Evolutionary conservation across 1,140 invertebrate genomes (phyloP).

Genomic region (Bombus picipes): DNA sequence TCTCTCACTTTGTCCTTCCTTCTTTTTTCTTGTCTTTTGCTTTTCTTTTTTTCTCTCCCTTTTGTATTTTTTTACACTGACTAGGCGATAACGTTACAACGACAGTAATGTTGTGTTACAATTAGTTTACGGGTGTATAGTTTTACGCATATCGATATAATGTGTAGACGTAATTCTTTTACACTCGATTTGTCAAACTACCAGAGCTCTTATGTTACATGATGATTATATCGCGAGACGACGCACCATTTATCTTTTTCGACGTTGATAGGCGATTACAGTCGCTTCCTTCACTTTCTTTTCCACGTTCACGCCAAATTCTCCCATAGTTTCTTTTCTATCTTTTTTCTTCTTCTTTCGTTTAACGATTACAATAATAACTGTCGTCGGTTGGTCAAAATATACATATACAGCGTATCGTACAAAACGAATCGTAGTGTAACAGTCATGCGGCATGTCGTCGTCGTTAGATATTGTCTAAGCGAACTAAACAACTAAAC

Average conservation of each 20-base stretch:
- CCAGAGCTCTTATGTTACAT: slow-evolving; percentile 53
- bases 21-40: neutral
- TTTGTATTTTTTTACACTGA: slow-evolving; percentile 61
- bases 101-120: slow-evolving; percentile 61
- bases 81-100: slow-evolving; percentile 68
- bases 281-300: neutral
- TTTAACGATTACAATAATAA: slow-evolving; percentile 31
- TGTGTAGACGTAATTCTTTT: slow-evolving; percentile 47
- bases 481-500: slow-evolving; percentile 75
- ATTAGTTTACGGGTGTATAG: slow-evolving; percentile 47
- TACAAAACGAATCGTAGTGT: slow-evolving; percentile 69
- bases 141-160: slow-evolving; percentile 54
- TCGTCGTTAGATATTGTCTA: slow-evolving; percentile 72
- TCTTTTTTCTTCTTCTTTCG: neutral
- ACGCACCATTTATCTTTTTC: slow-evolving; percentile 4
- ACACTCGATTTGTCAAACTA: slow-evolving; percentile 62
- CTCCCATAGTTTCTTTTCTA: neutral
- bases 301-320: neutral
- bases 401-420: slow-evolving; percentile 61
- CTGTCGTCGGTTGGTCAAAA: slow-evolving; percentile 62
- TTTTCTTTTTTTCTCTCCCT: neutral
- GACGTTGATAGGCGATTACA: slow-evolving; percentile 13
- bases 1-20: neutral
- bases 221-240: slow-evolving; percentile 37
- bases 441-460: slow-evolving; percentile 58